Evolutionary conservation across 2,113 vertebrate species (phyloP).

Genomic region (Leucopsar rothschildi): DNA sequence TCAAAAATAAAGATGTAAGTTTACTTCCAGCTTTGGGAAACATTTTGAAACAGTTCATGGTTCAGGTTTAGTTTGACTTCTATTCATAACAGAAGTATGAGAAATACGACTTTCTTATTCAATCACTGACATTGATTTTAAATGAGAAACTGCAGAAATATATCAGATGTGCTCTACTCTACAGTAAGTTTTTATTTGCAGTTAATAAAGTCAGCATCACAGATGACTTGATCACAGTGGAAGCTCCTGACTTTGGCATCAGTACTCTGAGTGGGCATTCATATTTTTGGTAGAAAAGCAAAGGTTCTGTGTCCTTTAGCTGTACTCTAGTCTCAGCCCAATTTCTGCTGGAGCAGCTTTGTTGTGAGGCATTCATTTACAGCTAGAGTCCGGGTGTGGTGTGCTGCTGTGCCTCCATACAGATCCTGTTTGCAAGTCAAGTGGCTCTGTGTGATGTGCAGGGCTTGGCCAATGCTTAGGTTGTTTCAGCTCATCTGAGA

Average conservation of each 20-base stretch:
- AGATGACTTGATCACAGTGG: not conserved
- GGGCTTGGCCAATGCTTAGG: not conserved
- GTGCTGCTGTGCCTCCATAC: not conserved
- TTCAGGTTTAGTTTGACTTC: not conserved
- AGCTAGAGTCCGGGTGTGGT: accelerated
- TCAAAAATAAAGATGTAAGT: not conserved
- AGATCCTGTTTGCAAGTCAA: not conserved
- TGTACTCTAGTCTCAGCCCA: not conserved
- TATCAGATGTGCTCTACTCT: not conserved
- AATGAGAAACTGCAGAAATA: constrained; percentile 20
- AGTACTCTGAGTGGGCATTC: not conserved
- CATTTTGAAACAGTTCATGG: not conserved
- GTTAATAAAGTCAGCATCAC: not conserved
- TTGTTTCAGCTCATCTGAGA: not conserved
- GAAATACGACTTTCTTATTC: not conserved
- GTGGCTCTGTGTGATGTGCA: not conserved
- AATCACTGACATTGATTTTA: not conserved
- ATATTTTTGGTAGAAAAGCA: not conserved
- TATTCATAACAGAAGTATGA: not conserved
- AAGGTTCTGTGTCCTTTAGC: not conserved
- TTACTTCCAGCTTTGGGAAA: not conserved
- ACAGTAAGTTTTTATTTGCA: not conserved
- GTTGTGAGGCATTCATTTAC: not conserved
- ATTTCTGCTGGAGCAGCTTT: not conserved
- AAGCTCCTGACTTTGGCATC: not conserved